phyloP scores from a whole-genome alignment of 2,797 vertebrate genomes.

The Setipinna tenuifilis region DNA sequence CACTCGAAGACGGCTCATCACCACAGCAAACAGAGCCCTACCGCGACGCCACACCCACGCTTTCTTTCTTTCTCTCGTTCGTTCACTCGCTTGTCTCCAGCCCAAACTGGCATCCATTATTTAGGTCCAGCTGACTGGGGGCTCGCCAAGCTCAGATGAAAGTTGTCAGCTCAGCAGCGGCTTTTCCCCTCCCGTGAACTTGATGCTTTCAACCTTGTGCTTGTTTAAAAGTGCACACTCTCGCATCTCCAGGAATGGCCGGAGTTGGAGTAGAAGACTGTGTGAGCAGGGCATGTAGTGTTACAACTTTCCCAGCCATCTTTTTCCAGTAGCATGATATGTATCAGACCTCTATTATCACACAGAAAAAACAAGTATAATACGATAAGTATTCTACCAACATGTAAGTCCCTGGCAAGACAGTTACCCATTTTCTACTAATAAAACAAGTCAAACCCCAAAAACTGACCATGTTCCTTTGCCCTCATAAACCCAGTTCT shows the following conservation, averaged over 20 bases:
- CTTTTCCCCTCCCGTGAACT: background rate
- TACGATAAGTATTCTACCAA: background rate
- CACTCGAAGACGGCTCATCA: background rate
- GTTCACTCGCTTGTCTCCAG: slow-evolving; percentile 5
- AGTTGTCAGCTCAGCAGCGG: background rate
- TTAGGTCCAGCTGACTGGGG: slow-evolving; percentile 16
- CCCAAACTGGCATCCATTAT: slow-evolving; percentile 22
- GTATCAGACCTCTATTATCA: background rate
- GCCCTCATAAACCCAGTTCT: background rate
- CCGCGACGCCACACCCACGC: background rate
- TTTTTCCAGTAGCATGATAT: background rate
- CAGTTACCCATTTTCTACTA: background rate
- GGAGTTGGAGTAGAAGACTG: background rate
- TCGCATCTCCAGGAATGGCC: background rate
- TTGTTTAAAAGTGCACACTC: slow-evolving; percentile 1
- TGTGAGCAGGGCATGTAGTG: background rate
- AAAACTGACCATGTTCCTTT: background rate
- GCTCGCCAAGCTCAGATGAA: slow-evolving; percentile 4
- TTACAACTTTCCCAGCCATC: background rate
- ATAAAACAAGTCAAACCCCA: background rate
- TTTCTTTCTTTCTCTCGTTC: background rate
- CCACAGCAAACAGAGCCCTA: background rate
- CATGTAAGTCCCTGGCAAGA: background rate
- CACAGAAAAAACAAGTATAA: background rate
- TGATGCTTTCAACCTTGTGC: slow-evolving; percentile 2